Percentiles rank a stretch among this genome's conserved stretches.
These are phyloP conservation scores for Dysmachus trigonus DNA, from an alignment of 2,888 invertebrate species.

Conservation along the genomic window DNA sequence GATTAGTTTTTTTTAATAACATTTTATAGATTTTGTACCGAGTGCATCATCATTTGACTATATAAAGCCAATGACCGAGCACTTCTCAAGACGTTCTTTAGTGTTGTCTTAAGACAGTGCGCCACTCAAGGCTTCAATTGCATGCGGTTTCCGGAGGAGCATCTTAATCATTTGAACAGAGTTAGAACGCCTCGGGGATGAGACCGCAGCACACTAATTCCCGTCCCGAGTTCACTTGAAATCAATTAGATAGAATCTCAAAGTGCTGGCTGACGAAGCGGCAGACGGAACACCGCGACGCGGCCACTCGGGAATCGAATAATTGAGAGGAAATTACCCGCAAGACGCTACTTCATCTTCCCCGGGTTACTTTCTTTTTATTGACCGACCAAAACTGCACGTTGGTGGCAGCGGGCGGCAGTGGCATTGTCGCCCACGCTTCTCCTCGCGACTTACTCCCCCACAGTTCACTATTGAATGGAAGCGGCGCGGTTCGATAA, in stretches of 20 bases:
- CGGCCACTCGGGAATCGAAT: neutral
- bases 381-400: neutral
- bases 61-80: neutral
- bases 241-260: conserved; percentile 11
- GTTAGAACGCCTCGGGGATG: neutral
- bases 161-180: neutral
- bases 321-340: conserved; percentile 17
- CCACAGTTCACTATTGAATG: neutral
- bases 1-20: neutral
- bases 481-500: neutral
- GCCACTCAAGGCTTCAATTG: neutral
- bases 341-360: neutral
- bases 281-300: neutral
- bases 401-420: neutral
- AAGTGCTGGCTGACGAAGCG: neutral
- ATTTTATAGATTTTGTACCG: neutral
- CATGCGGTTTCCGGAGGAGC: neutral
- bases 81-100: neutral
- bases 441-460: neutral
- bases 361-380: neutral
- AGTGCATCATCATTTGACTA: neutral
- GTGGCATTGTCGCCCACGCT: neutral
- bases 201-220: neutral
- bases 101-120: neutral
- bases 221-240: conserved; percentile 11